Evolutionary conservation across 2,888 invertebrate genomes (phyloP), one percentile per base, ranked within the genome.

Genomic region (Dascillus cervinus): DNA sequence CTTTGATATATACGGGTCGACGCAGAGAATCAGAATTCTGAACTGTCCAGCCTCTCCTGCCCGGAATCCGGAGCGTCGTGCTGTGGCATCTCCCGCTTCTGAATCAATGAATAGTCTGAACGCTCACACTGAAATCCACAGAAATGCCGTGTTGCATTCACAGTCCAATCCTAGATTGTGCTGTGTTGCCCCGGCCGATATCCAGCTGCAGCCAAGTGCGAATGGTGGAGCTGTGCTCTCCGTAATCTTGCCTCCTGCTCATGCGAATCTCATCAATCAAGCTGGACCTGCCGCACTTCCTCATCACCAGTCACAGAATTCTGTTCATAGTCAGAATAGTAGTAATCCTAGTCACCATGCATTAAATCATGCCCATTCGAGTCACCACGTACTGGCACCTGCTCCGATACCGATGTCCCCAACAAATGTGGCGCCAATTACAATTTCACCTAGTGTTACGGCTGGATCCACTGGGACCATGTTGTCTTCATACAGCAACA

Each of bases 1-100:
- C 66, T 87, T 97, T 43, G 97, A 98, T 60, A 76, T 97, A 1
- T 96, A 94, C 57, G 97, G 97, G 1, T 87, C 87, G 17, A 95
- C 95, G 4, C 85, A 88, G 58, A 81, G 84, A 46, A 83, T 97
- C 12, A 72, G 87, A 45, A 73, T 80, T 49, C 62, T 79, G 5
- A 71, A 70, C 41, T 70, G 72, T 34, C 61, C 71, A 21, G 61
- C 65, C 1, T 49, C 53, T 8, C 62, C 64, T 4, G 43, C 37
- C 8, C 32, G 44, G 37, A 41, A 40, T 32, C 28, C 42, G 6
- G 43, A 34, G 13, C 34, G 53, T 51, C 34, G 60, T 46, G 32
- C 50, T 15, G 29, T 49, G 4, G 43, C 49, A 1, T 44, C 54
- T 4, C 39, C 50, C 4, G 52, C 63, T 39, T 50, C 66, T 31